These are phyloP conservation scores for Nineta flava DNA, from an alignment of 2,888 invertebrate genomes.

Conservation along the genomic window DNA sequence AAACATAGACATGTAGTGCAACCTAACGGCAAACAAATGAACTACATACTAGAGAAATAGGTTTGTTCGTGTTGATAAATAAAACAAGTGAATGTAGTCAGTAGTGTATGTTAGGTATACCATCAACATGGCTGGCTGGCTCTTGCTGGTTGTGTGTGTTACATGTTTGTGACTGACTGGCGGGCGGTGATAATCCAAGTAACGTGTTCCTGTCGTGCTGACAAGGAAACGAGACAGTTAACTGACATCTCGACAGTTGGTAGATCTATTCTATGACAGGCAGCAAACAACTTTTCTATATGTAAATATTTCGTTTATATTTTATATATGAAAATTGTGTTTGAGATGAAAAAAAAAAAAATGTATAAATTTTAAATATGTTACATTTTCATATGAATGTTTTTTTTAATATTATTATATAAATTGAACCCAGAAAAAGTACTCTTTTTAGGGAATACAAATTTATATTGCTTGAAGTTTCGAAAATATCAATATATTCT, in stretches of 20 bases:
- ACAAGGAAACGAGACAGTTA: constrained; percentile 34
- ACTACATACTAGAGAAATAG: no score
- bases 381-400: background rate
- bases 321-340: background rate
- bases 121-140: background rate
- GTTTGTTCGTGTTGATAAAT: no score
- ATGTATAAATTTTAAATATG: background rate
- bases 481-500: no score
- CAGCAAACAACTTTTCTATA: constrained; percentile 29
- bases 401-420: no score
- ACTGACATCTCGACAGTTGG: constrained; percentile 35
- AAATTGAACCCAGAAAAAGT: no score
- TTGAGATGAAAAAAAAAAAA: background rate
- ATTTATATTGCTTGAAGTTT: no score
- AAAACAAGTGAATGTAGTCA: no score
- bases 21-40: no score
- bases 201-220: constrained; percentile 21
- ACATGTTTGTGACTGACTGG: background rate
- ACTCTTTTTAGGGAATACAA: no score
- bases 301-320: background rate
- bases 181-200: constrained; percentile 2
- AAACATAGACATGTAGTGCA: background rate
- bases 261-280: constrained; percentile 25
- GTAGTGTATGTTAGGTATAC: no score
- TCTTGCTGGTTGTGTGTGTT: background rate